Evolutionary conservation across 2,797 vertebrate genomes (phyloP).

Genomic region (Adelosebastes latens): DNA sequence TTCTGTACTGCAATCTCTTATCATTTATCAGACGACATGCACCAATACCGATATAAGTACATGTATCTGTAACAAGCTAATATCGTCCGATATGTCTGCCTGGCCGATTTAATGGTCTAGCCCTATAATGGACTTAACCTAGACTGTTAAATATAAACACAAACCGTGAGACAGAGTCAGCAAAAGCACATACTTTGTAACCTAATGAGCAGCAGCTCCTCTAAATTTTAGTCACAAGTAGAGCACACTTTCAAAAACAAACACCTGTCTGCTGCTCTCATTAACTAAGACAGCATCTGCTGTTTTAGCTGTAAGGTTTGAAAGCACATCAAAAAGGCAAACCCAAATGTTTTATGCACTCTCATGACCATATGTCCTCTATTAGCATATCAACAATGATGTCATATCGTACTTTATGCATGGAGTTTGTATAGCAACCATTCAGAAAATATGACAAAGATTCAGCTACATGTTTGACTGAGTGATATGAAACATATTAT

Average conservation of each 20-base stretch:
- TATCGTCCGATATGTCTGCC: neutral
- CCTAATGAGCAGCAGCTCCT: neutral
- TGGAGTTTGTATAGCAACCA: neutral
- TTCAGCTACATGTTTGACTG: neutral
- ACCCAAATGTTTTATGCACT: neutral
- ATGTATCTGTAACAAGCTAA: neutral
- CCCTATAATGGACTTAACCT: neutral
- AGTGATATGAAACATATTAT: neutral
- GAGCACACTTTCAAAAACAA: neutral
- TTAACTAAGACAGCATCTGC: neutral
- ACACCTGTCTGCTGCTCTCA: slow-evolving; percentile 2
- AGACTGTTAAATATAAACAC: neutral
- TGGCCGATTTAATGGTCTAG: neutral
- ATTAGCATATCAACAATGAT: neutral
- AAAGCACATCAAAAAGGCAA: neutral
- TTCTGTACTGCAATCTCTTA: neutral
- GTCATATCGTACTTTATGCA: neutral
- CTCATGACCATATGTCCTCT: neutral
- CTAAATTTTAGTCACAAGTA: neutral
- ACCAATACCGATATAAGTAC: neutral
- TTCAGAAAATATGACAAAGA: neutral
- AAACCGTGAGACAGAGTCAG: neutral
- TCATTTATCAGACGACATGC: neutral
- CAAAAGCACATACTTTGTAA: neutral
- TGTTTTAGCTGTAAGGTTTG: neutral